Evolutionary conservation across 2,113 vertebrate genomes (phyloP), one percentile per base, ranked within the genome.

Genomic region (Aplodontia rufa): DNA sequence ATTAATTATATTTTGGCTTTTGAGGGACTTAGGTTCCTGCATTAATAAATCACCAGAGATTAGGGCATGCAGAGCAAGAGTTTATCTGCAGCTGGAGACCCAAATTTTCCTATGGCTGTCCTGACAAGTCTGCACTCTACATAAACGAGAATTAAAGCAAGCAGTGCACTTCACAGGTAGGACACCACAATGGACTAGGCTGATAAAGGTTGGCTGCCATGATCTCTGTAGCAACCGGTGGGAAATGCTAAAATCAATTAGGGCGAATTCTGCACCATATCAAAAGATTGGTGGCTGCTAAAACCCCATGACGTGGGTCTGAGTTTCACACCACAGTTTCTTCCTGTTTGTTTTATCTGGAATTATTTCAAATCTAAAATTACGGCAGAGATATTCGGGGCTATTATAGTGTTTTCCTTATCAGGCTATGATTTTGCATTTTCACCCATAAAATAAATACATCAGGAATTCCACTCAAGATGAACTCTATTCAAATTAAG

Each of bases 21-120:
- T 94, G 30, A 83, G 68, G 76, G 60, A 95, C 81, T 97, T 95
- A 93, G 32, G 30, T 96, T 97, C 0, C 1, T 40, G 60, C 2
- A 0, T 66, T 24, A 92, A 60, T 90, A 97, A 97, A 96, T 93
- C 94, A 96, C 55, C 8, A 83, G 84, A 90, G 72, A 92, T 93
- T 92, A 92, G 69, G 51, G 7, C 66, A 91, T 95, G 71, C 35
- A 89, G 90, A 72, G 51, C 32, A 51, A 68, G 4, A 86, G 32
- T 68, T 95, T 96, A 95, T 93, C 14, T 84, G 71, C 88, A 74
- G 10, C 94, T 58, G 8, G 85, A n/a, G 88, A 95, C 37, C 60
- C 84, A 71, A 91, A 60, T 92, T 95, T 62, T 80, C 28, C 20
- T 37, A 9, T 32, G 35, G 0, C 0, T 96, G 91, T 94, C 30